Evolutionary conservation across 2,888 invertebrate species (phyloP).

Genomic region (Andrena camellia): DNA sequence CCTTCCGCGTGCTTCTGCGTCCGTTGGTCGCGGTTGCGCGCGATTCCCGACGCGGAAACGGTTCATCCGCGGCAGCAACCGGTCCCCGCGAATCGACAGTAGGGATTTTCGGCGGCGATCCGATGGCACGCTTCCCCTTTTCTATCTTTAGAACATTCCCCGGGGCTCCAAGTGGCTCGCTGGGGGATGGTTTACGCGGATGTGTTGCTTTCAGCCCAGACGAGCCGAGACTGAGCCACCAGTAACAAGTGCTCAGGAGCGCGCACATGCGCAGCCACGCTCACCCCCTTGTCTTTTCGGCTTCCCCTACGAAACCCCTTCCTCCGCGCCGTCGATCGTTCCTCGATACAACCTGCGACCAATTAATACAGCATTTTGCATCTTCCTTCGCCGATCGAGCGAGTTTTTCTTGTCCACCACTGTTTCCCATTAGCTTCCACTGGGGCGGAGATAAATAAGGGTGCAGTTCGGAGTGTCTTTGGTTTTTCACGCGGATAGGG

Average conservation of each 20-base stretch:
- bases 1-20: conserved; percentile 24
- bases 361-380: conserved; percentile 67
- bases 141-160: conserved; percentile 70
- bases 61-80: conserved; percentile 16
- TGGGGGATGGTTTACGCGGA: conserved; percentile 53
- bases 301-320: conserved; percentile 6
- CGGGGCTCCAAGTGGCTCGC: conserved; percentile 60
- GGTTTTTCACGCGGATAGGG: too few species aligned
- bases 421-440: neutral
- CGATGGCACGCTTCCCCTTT: conserved; percentile 33
- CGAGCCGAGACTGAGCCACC: conserved; percentile 83
- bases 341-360: conserved; percentile 57
- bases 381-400: conserved; percentile 46
- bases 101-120: conserved; percentile 12
- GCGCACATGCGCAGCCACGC: conserved; percentile 71
- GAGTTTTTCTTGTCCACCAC: neutral
- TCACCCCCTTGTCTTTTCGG: conserved; percentile 43
- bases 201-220: conserved; percentile 82
- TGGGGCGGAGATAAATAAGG: neutral
- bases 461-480: neutral
- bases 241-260: conserved; percentile 78
- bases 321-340: conserved; percentile 6
- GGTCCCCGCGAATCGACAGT: neutral
- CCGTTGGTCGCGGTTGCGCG: neutral
- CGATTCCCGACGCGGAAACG: neutral